A percentile compares a stretch with the other conserved stretches of the same genome.
Evolutionary conservation across 2,797 vertebrate species (phyloP).

Genomic region (Phylloscopus collybita): DNA sequence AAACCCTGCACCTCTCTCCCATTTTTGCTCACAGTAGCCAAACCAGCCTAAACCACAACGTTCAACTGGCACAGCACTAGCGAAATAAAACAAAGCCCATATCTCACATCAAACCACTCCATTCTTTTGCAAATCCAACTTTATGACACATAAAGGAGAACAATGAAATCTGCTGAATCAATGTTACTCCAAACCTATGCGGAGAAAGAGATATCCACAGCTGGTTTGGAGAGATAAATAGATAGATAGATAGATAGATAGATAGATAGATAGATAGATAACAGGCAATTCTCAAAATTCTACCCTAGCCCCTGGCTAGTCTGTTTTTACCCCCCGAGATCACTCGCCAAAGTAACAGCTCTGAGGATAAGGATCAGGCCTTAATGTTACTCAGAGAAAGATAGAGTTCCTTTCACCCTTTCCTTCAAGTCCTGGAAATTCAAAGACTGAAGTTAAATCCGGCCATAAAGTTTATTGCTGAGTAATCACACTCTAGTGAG

Average conservation of each 20-base stretch:
- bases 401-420: slow-evolving; percentile 70
- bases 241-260: not conserved
- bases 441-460: slow-evolving; percentile 84
- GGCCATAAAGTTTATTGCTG: slow-evolving; percentile 87
- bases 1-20: not conserved
- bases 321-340: not conserved
- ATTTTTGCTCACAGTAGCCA: slow-evolving; percentile 54
- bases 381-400: slow-evolving; percentile 57
- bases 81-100: slow-evolving; percentile 75
- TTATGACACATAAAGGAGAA: slow-evolving; percentile 79
- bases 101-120: slow-evolving; percentile 63
- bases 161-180: slow-evolving; percentile 30
- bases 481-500: slow-evolving; percentile 82
- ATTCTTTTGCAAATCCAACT: slow-evolving; percentile 78
- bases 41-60: slow-evolving; percentile 56
- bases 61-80: slow-evolving; percentile 45
- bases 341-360: slow-evolving; percentile 1
- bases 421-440: slow-evolving; percentile 81
- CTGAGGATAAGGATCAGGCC: slow-evolving; percentile 49
- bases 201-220: not conserved
- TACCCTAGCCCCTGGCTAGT: not conserved
- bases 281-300: not conserved
- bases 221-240: not conserved
- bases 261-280: not conserved
- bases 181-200: not conserved